Percentiles rank a stretch among this genome's conserved stretches.
phyloP scores from a whole-genome alignment of 2,113 vertebrate species.

The Xyrauchen texanus region DNA sequence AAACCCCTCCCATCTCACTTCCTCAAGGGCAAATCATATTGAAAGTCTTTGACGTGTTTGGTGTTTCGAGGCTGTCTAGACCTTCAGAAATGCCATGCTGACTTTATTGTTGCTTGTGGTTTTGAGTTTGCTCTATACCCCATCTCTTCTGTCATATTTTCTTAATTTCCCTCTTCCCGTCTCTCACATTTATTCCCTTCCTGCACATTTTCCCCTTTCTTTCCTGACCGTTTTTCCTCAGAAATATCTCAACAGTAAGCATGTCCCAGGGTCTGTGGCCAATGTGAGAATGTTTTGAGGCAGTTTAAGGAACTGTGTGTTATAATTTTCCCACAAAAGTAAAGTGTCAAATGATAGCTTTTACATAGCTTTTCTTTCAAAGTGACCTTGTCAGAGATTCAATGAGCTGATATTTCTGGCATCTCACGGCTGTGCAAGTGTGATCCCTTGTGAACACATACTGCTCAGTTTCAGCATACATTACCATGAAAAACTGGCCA shows the following conservation, averaged over 20 bases:
- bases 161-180: conserved; percentile 4
- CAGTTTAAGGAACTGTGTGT: too few relatives aligned
- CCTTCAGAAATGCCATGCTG: conserved; percentile 18
- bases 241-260: too few relatives aligned
- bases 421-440: background rate
- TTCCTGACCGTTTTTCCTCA: too few relatives aligned
- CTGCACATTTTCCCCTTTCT: too few relatives aligned
- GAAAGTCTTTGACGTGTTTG: conserved; percentile 14
- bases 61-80: conserved; percentile 31
- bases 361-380: background rate
- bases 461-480: background rate
- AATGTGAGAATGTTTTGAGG: too few relatives aligned
- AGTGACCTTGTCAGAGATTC: conserved; percentile 7
- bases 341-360: too few relatives aligned
- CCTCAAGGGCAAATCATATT: background rate
- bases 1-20: background rate
- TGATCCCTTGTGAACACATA: background rate
- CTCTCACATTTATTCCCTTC: background rate
- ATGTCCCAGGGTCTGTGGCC: too few relatives aligned
- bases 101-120: conserved; percentile 31
- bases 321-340: too few relatives aligned
- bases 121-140: background rate
- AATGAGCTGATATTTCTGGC: conserved; percentile 3
- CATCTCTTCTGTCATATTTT: background rate
- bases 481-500: background rate